Evolutionary conservation across 2,797 vertebrate species (phyloP).

Genomic region (Labroides dimidiatus): DNA sequence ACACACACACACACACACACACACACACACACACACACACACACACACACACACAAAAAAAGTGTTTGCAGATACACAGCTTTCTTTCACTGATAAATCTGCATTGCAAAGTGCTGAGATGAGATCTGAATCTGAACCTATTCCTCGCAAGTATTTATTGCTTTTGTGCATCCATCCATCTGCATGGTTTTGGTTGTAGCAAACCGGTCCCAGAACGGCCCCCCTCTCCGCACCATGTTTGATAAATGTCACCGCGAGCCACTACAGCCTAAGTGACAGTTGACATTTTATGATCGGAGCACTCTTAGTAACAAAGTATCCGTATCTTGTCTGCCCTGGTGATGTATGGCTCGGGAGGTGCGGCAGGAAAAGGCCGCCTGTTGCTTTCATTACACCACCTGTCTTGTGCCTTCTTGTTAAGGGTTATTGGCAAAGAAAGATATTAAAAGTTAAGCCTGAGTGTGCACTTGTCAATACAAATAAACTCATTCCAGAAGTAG

Average conservation of each 20-base stretch:
- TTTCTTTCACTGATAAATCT: slow-evolving; percentile 25
- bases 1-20: no score
- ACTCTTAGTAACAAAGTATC: slow-evolving; percentile 45
- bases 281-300: slow-evolving; percentile 63
- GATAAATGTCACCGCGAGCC: slow-evolving; percentile 57
- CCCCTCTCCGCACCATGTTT: slow-evolving; percentile 16
- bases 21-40: no score
- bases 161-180: slow-evolving; percentile 32
- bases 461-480: slow-evolving; percentile 17
- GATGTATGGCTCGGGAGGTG: slow-evolving; percentile 39
- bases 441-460: slow-evolving; percentile 40
- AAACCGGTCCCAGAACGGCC: slow-evolving; percentile 31
- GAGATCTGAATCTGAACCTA: slow-evolving; percentile 14
- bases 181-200: slow-evolving; percentile 2
- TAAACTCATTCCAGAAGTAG: slow-evolving; percentile 19
- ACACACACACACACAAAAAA: no score
- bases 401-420: neutral
- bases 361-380: slow-evolving; percentile 18
- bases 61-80: neutral
- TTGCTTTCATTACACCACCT: slow-evolving; percentile 28
- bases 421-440: slow-evolving; percentile 15
- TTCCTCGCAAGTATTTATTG: slow-evolving; percentile 17
- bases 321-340: slow-evolving; percentile 34
- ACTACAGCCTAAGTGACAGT: slow-evolving; percentile 54
- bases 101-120: slow-evolving; percentile 5